A percentile compares a stretch with the other conserved stretches of the same genome.
These are phyloP conservation scores for Herpetotheres cachinnans DNA, from an alignment of 2,113 vertebrate genomes.

Conservation along the genomic window DNA sequence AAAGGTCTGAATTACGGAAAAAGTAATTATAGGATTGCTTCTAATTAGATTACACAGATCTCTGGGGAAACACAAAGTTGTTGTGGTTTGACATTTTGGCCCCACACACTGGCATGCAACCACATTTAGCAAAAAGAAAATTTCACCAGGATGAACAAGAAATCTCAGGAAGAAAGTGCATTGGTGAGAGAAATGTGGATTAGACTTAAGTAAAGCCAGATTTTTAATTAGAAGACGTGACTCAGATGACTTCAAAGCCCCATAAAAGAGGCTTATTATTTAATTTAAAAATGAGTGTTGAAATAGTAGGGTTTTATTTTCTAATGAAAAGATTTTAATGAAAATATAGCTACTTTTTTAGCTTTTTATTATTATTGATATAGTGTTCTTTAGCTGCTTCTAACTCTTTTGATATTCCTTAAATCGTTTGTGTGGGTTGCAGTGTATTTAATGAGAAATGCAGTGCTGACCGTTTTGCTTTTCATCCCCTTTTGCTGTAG, in stretches of 20 bases:
- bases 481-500: neutral
- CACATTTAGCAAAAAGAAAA: neutral
- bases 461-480: neutral
- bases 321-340: neutral
- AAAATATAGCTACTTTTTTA: neutral
- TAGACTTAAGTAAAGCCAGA: neutral
- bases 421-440: neutral
- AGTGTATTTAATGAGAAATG: neutral
- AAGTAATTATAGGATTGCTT: slow-evolving; percentile 7
- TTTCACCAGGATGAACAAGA: neutral
- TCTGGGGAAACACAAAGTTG: neutral
- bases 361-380: neutral
- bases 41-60: neutral
- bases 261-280: neutral
- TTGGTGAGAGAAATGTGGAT: neutral
- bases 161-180: neutral
- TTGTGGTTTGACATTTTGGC: slow-evolving; percentile 16
- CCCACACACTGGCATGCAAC: neutral
- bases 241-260: neutral
- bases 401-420: neutral
- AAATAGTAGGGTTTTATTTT: neutral
- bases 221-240: neutral
- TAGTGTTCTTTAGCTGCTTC: neutral
- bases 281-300: neutral
- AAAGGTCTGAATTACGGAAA: neutral